A percentile compares a stretch with the other conserved stretches of the same genome.
phyloP scores from a whole-genome alignment of 2,113 vertebrate genomes.

The Tretioscincus oriximinensis region DNA sequence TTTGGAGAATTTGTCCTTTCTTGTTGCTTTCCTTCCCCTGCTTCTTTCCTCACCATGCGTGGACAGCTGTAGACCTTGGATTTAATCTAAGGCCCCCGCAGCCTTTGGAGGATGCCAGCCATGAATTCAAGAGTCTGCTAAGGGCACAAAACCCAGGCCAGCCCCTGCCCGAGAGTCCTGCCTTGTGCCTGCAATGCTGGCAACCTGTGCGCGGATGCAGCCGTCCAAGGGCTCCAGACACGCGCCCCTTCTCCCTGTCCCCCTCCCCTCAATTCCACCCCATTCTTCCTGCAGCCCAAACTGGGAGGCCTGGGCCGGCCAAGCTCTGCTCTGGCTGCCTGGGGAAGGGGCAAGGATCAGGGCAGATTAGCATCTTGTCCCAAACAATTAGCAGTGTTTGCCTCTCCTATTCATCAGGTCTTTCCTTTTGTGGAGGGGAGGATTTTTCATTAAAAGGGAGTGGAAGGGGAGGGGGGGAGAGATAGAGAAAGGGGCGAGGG shows the following conservation, averaged over 20 bases:
- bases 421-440: constrained; percentile 54
- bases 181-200: no score
- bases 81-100: no score
- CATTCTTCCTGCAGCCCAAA: neutral
- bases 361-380: constrained; percentile 54
- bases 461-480: neutral
- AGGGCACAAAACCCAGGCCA: no score
- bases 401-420: constrained; percentile 58
- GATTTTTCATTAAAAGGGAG: constrained; percentile 58
- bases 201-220: no score
- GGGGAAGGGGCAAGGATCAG: constrained; percentile 48
- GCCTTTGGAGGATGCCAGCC: no score
- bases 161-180: no score
- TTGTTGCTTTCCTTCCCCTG: no score
- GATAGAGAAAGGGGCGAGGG: neutral
- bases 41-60: no score
- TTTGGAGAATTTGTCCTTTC: no score
- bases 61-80: no score
- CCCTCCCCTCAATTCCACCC: neutral
- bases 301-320: neutral
- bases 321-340: neutral
- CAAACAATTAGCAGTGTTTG: constrained; percentile 65
- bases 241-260: neutral
- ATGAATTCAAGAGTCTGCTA: no score
- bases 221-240: neutral